phyloP scores from a whole-genome alignment of 2,888 invertebrate genomes.

The Seira musarum region DNA sequence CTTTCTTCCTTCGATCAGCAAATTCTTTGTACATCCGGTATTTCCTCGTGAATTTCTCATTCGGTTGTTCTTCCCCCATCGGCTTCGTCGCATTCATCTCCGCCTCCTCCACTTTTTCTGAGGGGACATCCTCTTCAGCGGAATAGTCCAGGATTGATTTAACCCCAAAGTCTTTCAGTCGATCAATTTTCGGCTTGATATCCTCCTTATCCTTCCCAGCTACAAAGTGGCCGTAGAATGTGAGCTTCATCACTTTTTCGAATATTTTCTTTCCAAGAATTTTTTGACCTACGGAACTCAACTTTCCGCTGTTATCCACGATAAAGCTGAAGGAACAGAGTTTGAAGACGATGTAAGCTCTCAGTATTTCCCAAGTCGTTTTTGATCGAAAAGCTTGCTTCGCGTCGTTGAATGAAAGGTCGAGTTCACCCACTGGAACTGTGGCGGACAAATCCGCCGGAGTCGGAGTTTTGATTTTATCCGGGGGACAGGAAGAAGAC shows the following conservation, averaged over 20 bases:
- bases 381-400: slow-evolving; percentile 95
- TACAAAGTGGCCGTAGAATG: slow-evolving; percentile 99
- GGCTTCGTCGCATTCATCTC: too few relatives aligned
- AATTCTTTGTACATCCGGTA: slow-evolving; percentile 77
- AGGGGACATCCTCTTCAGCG: slow-evolving; percentile 89
- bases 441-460: too few relatives aligned
- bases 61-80: not conserved
- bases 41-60: not conserved
- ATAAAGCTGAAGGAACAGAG: slow-evolving; percentile 89
- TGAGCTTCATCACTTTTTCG: slow-evolving; percentile 87
- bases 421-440: too few relatives aligned
- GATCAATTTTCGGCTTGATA: slow-evolving; percentile 87
- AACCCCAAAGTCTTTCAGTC: slow-evolving; percentile 93
- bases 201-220: slow-evolving; percentile 94
- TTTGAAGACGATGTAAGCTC: slow-evolving; percentile 92
- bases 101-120: too few relatives aligned
- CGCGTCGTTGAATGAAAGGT: slow-evolving; percentile 88
- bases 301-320: slow-evolving; percentile 94
- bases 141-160: slow-evolving; percentile 99
- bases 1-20: slow-evolving; percentile 92
- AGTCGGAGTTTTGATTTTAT: too few relatives aligned
- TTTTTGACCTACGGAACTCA: slow-evolving; percentile 81
- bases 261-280: slow-evolving; percentile 88
- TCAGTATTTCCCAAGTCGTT: slow-evolving; percentile 89
- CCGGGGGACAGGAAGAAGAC: too few relatives aligned